These are phyloP conservation scores for Syngnathus acus DNA, from an alignment of 2,797 vertebrate genomes.

Conservation along the genomic window DNA sequence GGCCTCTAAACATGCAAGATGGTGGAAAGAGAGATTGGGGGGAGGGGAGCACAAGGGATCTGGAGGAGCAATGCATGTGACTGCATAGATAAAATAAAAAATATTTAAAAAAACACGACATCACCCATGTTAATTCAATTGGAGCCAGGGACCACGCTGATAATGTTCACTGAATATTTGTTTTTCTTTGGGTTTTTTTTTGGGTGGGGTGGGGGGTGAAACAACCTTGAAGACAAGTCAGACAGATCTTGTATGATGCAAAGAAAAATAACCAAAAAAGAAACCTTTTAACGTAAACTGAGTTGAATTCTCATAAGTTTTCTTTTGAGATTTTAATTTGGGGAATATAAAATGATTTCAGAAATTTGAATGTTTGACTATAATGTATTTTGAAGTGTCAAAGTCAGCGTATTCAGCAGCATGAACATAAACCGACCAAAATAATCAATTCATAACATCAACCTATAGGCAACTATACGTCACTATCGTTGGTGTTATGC, in stretches of 20 bases:
- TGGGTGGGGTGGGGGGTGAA: too few species aligned
- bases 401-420: too few species aligned
- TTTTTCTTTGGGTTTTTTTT: too few species aligned
- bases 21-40: not conserved
- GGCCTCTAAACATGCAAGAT: slow-evolving; percentile 42
- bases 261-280: not conserved
- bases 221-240: too few species aligned
- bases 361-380: too few species aligned
- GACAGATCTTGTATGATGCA: not conserved
- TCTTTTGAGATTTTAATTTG: not conserved
- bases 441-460: too few species aligned
- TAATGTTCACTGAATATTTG: slow-evolving; percentile 2
- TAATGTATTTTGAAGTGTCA: too few species aligned
- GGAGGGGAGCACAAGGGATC: not conserved
- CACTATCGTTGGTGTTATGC: too few species aligned
- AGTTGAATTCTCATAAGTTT: not conserved
- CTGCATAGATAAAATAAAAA: not conserved
- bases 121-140: slow-evolving; percentile 11
- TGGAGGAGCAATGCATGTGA: not conserved
- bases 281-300: not conserved
- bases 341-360: too few species aligned
- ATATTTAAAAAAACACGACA: slow-evolving; percentile 11
- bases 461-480: too few species aligned
- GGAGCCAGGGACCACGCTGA: not conserved
- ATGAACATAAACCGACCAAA: too few species aligned